Percentiles rank a stretch among this genome's conserved stretches.
phyloP scores from a whole-genome alignment of 92 coral and sea anemone genomes.

The Diadumene lineata region DNA sequence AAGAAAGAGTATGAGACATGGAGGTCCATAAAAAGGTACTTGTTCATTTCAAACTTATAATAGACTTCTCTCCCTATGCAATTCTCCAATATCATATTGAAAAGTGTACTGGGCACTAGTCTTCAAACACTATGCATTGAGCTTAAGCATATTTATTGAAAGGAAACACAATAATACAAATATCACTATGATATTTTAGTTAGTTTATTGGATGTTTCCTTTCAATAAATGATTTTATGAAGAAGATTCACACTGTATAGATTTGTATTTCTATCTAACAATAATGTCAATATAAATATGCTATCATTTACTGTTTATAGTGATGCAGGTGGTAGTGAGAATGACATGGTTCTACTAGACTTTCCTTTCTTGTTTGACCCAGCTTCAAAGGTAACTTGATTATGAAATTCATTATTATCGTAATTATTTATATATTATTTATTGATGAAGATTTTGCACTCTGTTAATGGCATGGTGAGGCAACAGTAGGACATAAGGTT shows the following conservation, averaged over 20 bases:
- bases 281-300: not conserved
- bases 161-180: too few relatives aligned
- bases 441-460: too few relatives aligned
- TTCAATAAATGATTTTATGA: too few relatives aligned
- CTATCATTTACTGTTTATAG: not conserved
- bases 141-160: too few relatives aligned
- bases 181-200: too few relatives aligned
- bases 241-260: not conserved
- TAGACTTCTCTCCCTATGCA: not conserved
- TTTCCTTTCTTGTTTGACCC: constrained; percentile 89
- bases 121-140: too few relatives aligned
- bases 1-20: constrained; percentile 95
- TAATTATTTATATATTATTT: too few relatives aligned
- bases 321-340: constrained; percentile 16
- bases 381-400: constrained; percentile 75
- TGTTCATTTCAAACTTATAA: not conserved
- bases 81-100: not conserved
- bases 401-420: not conserved
- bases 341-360: constrained; percentile 60
- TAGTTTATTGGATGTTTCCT: too few relatives aligned
- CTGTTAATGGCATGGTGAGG: too few relatives aligned
- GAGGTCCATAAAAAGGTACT: constrained; percentile 54
- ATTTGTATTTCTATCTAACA: not conserved
- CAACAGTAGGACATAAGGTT: too few relatives aligned
- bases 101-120: too few relatives aligned